Evolutionary conservation across 2,113 vertebrate species (phyloP), one percentile per base, ranked within the genome.

Genomic region (Tupaia tana): DNA sequence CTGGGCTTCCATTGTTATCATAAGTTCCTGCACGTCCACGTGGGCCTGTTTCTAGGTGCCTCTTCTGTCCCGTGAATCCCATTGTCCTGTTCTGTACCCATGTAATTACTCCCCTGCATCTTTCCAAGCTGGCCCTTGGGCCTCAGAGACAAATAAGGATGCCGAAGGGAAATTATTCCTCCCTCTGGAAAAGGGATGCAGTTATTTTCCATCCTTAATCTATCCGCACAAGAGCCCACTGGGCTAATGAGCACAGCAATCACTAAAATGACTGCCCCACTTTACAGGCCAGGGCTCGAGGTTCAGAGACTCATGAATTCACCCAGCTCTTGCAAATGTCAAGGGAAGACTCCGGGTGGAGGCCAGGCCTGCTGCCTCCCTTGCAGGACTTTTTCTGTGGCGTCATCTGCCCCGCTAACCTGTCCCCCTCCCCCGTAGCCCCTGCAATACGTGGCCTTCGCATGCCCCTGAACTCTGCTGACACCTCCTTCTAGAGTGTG

Each of bases 381-480:
- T 58, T 34, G 29, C 9, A 0, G 9, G 34, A 15, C 64, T 79
- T 22, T 64, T 86, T 64, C 29, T 11, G 9, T 7, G 0, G 10
- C 27, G 0, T 8, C 0, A 0, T 6, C 43, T 43, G 43, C 43
- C 43, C 43, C 43, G 6, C 43, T 6, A 43, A 43, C 56, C 27
- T n/a, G 18, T 19, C 27, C 4, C 7, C 3, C 11, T 12, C 15
- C 6, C 29, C 4, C 54, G 4, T 16, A 24, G 6, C 43, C 10
- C 52, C 20, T 27, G 0, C 1, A 3, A 66, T 6, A 5, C 0
- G 1, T 16, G n/a, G 27, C 20, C 67, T 66, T 34, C 22, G 18
- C 10, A 0, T 6, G 31, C 9, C 73, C 81, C n/a, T 13, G 27
- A 64, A 11, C 43, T 31, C 69, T 6, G 61, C 78, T 0, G 0